Conservation (phyloP, 2,113 vertebrate genomes). For the Malaclemys terrapin region DNA sequence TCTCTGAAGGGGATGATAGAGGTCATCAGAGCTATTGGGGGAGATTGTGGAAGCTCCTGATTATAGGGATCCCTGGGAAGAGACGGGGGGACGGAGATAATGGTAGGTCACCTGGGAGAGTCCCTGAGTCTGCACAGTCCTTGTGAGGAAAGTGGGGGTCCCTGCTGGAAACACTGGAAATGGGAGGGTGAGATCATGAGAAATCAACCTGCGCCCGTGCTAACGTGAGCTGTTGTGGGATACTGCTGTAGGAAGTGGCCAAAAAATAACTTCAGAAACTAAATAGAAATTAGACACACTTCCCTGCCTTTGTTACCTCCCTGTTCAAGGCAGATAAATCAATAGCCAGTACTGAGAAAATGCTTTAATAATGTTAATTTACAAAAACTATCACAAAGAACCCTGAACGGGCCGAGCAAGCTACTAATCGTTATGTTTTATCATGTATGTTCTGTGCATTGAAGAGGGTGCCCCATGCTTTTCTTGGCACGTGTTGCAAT, state of each 20-base stretch:
- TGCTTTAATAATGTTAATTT: neutral
- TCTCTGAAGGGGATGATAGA: neutral
- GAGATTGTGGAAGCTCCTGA: neutral
- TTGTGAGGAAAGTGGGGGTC: neutral
- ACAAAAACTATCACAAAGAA: neutral
- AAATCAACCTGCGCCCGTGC: neutral
- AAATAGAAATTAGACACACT: neutral
- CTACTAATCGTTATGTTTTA: fast-evolving
- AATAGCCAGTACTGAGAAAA: neutral
- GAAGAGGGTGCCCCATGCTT: fast-evolving
- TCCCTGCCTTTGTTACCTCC: neutral
- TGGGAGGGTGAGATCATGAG: neutral
- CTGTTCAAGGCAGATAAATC: neutral
- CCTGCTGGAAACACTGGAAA: neutral
- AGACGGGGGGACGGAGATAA: no score
- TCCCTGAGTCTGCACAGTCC: neutral
- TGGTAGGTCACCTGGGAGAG: neutral
- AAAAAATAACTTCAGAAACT: neutral
- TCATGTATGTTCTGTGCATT: fast-evolving
- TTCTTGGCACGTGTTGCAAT: fast-evolving
- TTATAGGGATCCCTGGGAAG: neutral
- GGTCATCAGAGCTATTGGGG: neutral
- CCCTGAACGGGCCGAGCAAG: fast-evolving
- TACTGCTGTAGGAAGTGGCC: neutral
- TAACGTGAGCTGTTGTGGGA: neutral